Conservation (phyloP, 2,797 vertebrate genomes). For the Catamblyrhynchus diadema region DNA sequence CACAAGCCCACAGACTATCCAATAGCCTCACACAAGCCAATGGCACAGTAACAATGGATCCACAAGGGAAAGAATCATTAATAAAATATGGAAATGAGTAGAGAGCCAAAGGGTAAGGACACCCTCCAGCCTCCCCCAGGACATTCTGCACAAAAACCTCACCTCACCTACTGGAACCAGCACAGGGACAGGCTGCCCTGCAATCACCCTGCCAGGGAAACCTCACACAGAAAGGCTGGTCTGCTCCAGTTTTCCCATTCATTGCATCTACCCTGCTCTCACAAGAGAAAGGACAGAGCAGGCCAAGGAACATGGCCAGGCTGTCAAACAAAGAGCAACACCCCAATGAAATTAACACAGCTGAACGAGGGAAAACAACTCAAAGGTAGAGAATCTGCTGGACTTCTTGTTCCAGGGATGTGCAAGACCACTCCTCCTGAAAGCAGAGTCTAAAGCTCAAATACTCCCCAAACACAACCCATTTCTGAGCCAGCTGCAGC, state of each 20-base stretch:
- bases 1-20: rapidly evolving
- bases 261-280: background rate
- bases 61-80: background rate
- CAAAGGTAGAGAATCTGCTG: background rate
- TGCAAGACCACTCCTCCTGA: background rate
- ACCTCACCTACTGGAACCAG: background rate
- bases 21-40: background rate
- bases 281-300: background rate
- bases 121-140: background rate
- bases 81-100: background rate
- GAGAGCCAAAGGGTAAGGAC: background rate
- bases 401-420: background rate
- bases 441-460: background rate
- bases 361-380: background rate
- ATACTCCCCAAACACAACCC: background rate
- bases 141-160: background rate
- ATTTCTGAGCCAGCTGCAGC: background rate
- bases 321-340: background rate
- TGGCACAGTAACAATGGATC: rapidly evolving
- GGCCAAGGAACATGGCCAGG: background rate
- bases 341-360: background rate
- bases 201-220: background rate
- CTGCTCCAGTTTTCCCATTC: background rate
- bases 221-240: background rate
- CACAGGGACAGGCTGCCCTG: background rate